These are phyloP conservation scores for Catharus bicknelli DNA, from an alignment of 2,113 vertebrate species.

Conservation along the genomic window DNA sequence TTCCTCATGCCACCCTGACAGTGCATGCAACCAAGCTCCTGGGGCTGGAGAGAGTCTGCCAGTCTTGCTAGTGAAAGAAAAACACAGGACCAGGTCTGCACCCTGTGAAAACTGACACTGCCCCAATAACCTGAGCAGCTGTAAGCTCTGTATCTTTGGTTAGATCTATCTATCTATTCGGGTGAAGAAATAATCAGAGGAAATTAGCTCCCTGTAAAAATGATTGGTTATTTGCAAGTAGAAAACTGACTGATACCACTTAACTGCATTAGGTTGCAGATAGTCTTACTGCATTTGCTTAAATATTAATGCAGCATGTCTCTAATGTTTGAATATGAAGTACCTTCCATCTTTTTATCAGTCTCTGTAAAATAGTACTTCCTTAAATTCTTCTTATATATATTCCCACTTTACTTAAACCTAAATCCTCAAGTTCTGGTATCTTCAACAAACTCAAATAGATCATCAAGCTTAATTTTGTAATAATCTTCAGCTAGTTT, in stretches of 20 bases:
- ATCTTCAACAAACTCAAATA: constrained; percentile 42
- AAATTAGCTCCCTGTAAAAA: constrained; percentile 28
- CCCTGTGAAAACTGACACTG: background rate
- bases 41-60: background rate
- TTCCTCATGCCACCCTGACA: constrained; percentile 9
- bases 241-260: constrained; percentile 25
- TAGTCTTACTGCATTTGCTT: constrained; percentile 29
- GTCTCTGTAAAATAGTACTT: constrained; percentile 21
- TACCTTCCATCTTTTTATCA: constrained; percentile 42
- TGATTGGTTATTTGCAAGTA: constrained; percentile 27
- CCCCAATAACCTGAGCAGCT: background rate
- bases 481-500: constrained; percentile 46
- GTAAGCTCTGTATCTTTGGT: background rate
- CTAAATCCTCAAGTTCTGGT: constrained; percentile 43
- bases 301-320: constrained; percentile 38
- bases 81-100: background rate
- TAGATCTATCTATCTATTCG: background rate
- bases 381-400: constrained; percentile 37
- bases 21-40: background rate
- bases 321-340: constrained; percentile 41
- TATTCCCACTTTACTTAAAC: constrained; percentile 57
- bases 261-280: constrained; percentile 18
- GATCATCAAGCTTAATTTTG: constrained; percentile 60
- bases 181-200: background rate
- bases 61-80: background rate